Conservation (phyloP, 2,113 vertebrate species). For the Sorex fumeus region DNA sequence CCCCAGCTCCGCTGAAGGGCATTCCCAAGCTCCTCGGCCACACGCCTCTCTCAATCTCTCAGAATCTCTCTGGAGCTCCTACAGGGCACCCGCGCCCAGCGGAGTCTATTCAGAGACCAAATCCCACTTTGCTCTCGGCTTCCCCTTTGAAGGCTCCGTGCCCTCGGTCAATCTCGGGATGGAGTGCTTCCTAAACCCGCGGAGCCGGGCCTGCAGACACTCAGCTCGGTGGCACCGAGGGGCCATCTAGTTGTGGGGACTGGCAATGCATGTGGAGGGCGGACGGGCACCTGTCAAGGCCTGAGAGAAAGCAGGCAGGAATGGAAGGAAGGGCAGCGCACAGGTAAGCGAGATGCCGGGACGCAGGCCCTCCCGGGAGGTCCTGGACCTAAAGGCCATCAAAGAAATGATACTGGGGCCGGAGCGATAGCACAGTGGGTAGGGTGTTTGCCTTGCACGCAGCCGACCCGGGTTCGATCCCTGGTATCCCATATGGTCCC, state of each 20-base stretch:
- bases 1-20: too few relatives aligned
- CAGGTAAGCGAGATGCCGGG: neutral
- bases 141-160: neutral
- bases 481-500: too few relatives aligned
- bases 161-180: neutral
- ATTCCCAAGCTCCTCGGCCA: too few relatives aligned
- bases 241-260: neutral
- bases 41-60: neutral
- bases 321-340: neutral
- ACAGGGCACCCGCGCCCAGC: neutral
- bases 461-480: too few relatives aligned
- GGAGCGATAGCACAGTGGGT: too few relatives aligned
- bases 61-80: neutral
- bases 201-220: too few relatives aligned
- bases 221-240: neutral
- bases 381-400: too few relatives aligned
- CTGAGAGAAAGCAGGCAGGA: slow-evolving; percentile 29
- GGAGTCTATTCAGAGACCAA: neutral
- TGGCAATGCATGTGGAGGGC: neutral
- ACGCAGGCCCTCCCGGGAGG: neutral
- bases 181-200: too few relatives aligned
- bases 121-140: neutral
- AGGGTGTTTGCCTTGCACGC: too few relatives aligned
- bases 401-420: neutral
- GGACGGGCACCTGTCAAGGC: neutral